phyloP scores from a whole-genome alignment of 1,140 invertebrate genomes.

The Brachionus rotundiformis region DNA sequence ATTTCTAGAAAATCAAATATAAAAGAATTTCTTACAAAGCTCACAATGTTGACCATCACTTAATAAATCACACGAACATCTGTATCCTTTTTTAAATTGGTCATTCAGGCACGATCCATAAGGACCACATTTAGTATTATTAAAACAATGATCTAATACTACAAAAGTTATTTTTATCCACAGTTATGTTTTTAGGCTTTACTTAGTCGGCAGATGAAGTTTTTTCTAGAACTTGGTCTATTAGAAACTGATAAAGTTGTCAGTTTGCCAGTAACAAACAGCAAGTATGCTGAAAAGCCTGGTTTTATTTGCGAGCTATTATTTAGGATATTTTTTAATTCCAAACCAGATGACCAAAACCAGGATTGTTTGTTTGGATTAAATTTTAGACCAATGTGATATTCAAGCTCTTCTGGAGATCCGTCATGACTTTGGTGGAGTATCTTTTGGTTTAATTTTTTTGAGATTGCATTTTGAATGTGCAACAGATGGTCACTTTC shows the following conservation, averaged over 20 bases:
- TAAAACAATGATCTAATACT: conserved; percentile 29
- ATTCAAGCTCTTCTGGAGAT: background rate
- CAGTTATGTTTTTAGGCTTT: background rate
- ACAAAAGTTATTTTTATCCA: background rate
- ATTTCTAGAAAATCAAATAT: background rate
- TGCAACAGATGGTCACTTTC: background rate
- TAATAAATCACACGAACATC: conserved; percentile 9
- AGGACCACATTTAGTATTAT: background rate
- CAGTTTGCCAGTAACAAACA: background rate
- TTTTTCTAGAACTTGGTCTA: background rate
- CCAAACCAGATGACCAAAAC: background rate
- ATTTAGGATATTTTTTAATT: background rate
- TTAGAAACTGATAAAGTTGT: background rate
- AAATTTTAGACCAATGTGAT: background rate
- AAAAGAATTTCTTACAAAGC: background rate
- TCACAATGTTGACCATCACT: background rate
- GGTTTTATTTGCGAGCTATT: background rate
- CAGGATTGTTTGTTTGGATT: background rate
- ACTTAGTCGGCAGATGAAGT: conserved; percentile 36
- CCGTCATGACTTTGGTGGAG: background rate
- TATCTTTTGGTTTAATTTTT: background rate
- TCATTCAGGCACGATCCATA: conserved; percentile 11
- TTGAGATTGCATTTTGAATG: background rate
- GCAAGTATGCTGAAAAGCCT: background rate
- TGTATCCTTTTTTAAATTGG: background rate